Evolutionary conservation across 2,113 vertebrate species (phyloP), one percentile per base, ranked within the genome.

Genomic region (Jacana jacana): DNA sequence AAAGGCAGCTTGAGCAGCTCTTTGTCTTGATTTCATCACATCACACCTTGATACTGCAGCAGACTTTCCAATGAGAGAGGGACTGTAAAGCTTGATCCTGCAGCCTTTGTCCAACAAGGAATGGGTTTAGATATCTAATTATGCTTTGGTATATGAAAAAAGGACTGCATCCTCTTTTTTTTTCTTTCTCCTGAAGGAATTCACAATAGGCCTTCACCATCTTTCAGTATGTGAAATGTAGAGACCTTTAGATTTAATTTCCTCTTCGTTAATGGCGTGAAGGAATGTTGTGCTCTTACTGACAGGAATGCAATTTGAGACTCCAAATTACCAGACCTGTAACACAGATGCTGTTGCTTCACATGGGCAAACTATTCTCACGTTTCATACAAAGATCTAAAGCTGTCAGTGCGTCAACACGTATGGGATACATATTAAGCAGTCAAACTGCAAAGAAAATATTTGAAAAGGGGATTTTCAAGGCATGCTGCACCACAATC

Each of bases 21-120:
- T 82, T 86, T 84, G 52, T 81, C 88, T 91, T 86, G 52, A 84
- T 87, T 88, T 72, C 57, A 81, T 83, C 83, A 90, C 69, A 66
- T 57, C n/a, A 37, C 46, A 72, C 58, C 65, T 81, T 54, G 37
- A 60, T 68, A 63, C 72, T 48, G 33, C 3, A 3, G 73, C 73
- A 90, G 35, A 65, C 33, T 81, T 86, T 54, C 58, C 89, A 49
- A 85, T 2, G 5, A 83, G 18, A 3, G 7, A 78, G 12, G n/a
- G 17, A 16, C 18, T 25, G 8, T 49, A 58, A 86, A 69, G 70
- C 73, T 81, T 49, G 20, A 90, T 61, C 31, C 42, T 75, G 19
- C 69, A 80, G 64, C 30, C 71, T 87, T 69, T 90, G 33, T 55
- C 70, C 68, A 72, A 66, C 20, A 78, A 63, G 27, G 39, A 91